A percentile compares a stretch with the other conserved stretches of the same genome.
Conservation (phyloP, 2,797 vertebrate species). For the Peromyscus nudipes region DNA sequence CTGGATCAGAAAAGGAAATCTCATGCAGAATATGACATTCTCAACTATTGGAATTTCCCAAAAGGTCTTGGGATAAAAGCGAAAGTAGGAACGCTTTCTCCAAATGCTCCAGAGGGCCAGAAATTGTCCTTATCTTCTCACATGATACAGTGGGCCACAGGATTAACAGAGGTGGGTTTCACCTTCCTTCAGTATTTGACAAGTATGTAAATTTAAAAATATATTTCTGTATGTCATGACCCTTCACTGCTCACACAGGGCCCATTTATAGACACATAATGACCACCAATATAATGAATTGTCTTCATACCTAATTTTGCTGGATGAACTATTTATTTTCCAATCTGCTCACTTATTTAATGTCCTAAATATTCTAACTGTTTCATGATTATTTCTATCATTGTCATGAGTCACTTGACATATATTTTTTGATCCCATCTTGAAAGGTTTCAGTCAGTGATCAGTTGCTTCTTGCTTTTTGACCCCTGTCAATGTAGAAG, state of each 20-base stretch:
- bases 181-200: background rate
- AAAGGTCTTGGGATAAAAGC: background rate
- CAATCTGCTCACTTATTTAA: background rate
- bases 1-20: background rate
- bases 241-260: too few relatives aligned
- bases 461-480: too few relatives aligned
- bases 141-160: too few relatives aligned
- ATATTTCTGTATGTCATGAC: background rate
- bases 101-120: too few relatives aligned
- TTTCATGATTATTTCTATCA: too few relatives aligned
- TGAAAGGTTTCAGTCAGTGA: too few relatives aligned
- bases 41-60: background rate
- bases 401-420: too few relatives aligned
- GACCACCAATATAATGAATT: background rate
- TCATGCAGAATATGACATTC: background rate
- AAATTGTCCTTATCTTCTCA: too few relatives aligned
- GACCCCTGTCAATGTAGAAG: too few relatives aligned
- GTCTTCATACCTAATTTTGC: background rate
- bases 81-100: too few relatives aligned
- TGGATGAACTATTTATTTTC: background rate
- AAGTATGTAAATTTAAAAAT: background rate
- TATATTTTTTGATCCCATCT: too few relatives aligned
- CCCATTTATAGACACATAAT: background rate
- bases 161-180: background rate
- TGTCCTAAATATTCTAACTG: too few relatives aligned